Percentiles rank a stretch among this genome's conserved stretches.
Evolutionary conservation across 2,888 invertebrate genomes (phyloP).

Genomic region (Halictus ligatus): DNA sequence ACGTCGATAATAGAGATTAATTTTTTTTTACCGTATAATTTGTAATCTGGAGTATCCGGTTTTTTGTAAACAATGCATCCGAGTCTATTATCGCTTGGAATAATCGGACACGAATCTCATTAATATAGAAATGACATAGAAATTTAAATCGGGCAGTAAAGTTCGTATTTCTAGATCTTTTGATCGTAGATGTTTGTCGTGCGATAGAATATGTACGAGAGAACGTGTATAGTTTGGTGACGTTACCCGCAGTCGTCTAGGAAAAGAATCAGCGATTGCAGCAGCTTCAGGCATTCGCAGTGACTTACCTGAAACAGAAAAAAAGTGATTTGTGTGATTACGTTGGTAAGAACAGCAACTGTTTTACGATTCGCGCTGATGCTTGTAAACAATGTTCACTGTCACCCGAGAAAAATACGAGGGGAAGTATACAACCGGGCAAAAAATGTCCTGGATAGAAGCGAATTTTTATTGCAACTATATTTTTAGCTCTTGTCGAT

Average conservation of each 20-base stretch:
- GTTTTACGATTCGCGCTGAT: background rate
- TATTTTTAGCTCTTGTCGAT: background rate
- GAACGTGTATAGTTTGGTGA: conserved; percentile 18
- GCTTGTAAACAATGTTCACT: background rate
- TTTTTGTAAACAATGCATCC: background rate
- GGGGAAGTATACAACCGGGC: background rate
- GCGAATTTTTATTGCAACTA: background rate
- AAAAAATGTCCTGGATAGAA: background rate
- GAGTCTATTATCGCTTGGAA: too few relatives aligned
- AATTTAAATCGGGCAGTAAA: background rate
- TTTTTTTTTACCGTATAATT: background rate
- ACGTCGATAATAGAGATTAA: too few relatives aligned
- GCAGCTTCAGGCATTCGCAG: background rate
- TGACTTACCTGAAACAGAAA: conserved; percentile 56
- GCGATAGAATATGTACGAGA: background rate
- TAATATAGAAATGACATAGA: background rate
- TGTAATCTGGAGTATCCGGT: background rate
- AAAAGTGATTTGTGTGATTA: conserved; percentile 1
- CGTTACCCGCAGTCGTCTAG: conserved; percentile 29
- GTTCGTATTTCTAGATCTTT: background rate
- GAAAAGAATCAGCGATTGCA: conserved; percentile 12
- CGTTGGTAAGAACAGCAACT: background rate
- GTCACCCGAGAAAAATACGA: background rate
- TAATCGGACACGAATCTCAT: background rate
- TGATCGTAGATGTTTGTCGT: background rate